phyloP scores from a whole-genome alignment of 1,140 invertebrate genomes.

The Macrobrachium nipponense region DNA sequence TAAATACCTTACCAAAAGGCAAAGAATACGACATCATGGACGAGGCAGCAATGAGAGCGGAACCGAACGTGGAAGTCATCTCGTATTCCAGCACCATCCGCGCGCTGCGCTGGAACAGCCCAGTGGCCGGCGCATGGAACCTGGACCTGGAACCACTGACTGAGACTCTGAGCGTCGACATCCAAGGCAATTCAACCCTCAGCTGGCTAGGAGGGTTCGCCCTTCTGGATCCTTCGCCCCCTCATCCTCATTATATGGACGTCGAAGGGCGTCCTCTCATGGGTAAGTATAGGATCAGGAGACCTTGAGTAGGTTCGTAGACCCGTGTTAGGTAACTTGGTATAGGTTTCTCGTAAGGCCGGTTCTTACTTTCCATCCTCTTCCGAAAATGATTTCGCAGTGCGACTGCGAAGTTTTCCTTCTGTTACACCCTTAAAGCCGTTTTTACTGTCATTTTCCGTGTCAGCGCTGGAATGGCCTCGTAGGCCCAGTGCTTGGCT shows the following conservation, averaged over 20 bases:
- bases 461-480: too few relatives aligned
- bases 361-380: too few relatives aligned
- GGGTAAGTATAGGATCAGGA: too few relatives aligned
- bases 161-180: neutral
- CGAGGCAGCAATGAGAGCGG: constrained; percentile 1
- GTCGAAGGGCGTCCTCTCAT: constrained; percentile 38
- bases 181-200: constrained; percentile 37
- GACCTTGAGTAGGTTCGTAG: too few relatives aligned
- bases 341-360: too few relatives aligned
- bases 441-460: too few relatives aligned
- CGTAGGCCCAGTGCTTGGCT: too few relatives aligned
- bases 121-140: constrained; percentile 19
- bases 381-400: too few relatives aligned
- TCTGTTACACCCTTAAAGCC: too few relatives aligned
- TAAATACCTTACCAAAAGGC: neutral
- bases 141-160: neutral
- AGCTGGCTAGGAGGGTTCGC: constrained; percentile 38
- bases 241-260: constrained; percentile 43
- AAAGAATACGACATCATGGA: constrained; percentile 35
- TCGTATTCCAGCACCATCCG: constrained; percentile 25
- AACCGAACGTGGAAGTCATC: constrained; percentile 6
- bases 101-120: constrained; percentile 18
- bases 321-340: too few relatives aligned
- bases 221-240: constrained; percentile 37
- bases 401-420: too few relatives aligned